These are phyloP conservation scores for Anolis apletophallus DNA, from an alignment of 2,797 vertebrate species.

Conservation along the genomic window DNA sequence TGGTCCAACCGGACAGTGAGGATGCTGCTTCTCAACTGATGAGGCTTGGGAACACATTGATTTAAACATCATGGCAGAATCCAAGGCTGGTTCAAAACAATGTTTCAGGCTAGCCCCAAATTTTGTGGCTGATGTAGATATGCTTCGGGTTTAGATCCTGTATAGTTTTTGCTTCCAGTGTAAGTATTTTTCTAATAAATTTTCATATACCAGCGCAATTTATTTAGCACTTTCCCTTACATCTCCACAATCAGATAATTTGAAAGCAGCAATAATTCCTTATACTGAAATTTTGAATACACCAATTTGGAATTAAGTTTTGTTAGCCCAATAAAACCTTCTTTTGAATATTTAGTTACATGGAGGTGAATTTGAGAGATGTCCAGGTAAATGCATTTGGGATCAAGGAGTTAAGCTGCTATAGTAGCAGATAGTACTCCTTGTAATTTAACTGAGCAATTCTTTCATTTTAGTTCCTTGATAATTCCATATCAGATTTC, in stretches of 20 bases:
- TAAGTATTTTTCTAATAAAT: too few relatives aligned
- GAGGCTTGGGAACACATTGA: too few relatives aligned
- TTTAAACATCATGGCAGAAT: too few relatives aligned
- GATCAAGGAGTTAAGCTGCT: neutral
- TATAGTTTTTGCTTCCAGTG: neutral
- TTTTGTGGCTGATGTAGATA: too few relatives aligned
- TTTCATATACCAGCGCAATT: neutral
- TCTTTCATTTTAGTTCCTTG: neutral
- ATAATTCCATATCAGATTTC: neutral
- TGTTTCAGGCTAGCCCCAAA: too few relatives aligned
- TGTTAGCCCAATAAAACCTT: neutral
- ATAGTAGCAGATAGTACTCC: neutral
- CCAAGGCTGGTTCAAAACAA: too few relatives aligned
- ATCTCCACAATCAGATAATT: neutral
- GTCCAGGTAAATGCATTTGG: constrained; percentile 2
- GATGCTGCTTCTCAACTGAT: too few relatives aligned
- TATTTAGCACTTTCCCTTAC: neutral
- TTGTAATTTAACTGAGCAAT: neutral
- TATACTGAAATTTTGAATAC: neutral
- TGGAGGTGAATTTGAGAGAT: neutral
- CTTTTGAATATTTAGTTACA: neutral
- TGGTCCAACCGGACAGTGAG: too few relatives aligned
- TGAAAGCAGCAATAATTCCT: neutral
- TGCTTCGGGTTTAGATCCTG: neutral
- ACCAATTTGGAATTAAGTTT: neutral